phyloP scores from a whole-genome alignment of 2,797 vertebrate species.

The Coilia nasus region DNA sequence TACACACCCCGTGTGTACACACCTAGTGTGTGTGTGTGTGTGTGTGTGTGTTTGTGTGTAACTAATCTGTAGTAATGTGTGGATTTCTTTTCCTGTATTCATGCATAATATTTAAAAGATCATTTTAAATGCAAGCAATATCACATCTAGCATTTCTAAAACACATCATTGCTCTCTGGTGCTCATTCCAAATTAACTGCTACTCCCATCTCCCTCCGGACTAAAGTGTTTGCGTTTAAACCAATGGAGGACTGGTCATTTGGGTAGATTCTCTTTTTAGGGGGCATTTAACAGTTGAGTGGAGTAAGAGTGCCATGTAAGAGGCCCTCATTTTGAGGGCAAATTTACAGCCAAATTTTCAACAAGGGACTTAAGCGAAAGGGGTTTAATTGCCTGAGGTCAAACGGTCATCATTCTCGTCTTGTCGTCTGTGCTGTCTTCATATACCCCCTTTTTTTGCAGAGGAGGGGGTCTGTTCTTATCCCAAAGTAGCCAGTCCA shows the following conservation, averaged over 20 bases:
- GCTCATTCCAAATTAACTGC: no score
- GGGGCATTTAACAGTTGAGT: constrained; percentile 30
- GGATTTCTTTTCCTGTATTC: no score
- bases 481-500: constrained; percentile 38
- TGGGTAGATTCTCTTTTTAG: constrained; percentile 30
- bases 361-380: neutral
- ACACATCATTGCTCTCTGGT: no score
- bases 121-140: no score
- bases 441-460: constrained; percentile 32
- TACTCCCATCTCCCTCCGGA: neutral
- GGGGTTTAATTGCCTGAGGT: constrained; percentile 30
- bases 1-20: no score
- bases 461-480: neutral
- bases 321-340: constrained; percentile 40
- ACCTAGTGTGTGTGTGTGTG: no score
- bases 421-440: neutral
- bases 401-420: constrained; percentile 13
- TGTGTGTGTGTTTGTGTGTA: no score
- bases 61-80: no score
- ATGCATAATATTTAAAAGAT: no score
- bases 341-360: neutral
- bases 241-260: neutral
- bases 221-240: neutral
- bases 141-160: no score
- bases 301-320: constrained; percentile 14